Evolutionary conservation across 1,140 invertebrate species (phyloP).

Genomic region (Scylla paramamosain): DNA sequence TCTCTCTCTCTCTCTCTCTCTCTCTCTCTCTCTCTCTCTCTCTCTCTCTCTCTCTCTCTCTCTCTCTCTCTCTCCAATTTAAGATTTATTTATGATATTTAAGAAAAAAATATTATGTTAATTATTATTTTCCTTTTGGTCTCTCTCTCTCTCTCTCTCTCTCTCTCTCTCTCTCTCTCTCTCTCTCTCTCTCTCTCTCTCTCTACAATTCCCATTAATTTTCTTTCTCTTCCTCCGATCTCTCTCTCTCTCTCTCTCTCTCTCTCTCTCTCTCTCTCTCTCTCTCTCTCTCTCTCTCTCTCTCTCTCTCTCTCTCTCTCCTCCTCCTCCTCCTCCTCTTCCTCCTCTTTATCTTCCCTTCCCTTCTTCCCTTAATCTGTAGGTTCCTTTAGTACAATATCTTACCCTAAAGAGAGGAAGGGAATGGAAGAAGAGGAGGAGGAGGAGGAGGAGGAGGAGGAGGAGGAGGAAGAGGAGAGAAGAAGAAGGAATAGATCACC

Average conservation of each 20-base stretch:
- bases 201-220: not conserved
- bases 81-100: too few species aligned
- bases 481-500: not conserved
- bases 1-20: not conserved
- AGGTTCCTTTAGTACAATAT: not conserved
- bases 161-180: conserved; percentile 49
- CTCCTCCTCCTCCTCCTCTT: not conserved
- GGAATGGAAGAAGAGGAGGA: not conserved
- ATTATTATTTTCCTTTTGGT: not conserved
- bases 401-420: not conserved
- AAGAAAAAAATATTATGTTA: too few species aligned
- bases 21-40: not conserved
- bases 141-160: conserved; percentile 59
- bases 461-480: not conserved
- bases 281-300: conserved; percentile 38
- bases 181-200: not conserved
- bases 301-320: conserved; percentile 58
- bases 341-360: not conserved
- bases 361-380: not conserved
- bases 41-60: conserved; percentile 39
- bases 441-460: not conserved
- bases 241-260: conserved; percentile 58
- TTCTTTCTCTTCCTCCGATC: not conserved
- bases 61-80: not conserved
- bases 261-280: conserved; percentile 46